Evolutionary conservation across 2,888 invertebrate species (phyloP).

Genomic region (Drosophila atroscutellata): DNA sequence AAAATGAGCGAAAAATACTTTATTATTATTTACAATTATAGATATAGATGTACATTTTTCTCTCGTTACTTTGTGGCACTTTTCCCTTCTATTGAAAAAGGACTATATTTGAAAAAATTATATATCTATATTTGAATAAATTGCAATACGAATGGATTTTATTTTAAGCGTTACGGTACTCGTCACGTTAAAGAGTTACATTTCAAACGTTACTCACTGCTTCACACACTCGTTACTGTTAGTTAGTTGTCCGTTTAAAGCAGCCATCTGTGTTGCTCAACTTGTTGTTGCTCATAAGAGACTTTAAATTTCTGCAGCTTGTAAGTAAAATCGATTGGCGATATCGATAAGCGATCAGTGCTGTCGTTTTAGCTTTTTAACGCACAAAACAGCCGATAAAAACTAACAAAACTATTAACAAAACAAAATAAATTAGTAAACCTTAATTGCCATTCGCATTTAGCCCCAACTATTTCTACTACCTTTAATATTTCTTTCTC

Average conservation of each 20-base stretch:
- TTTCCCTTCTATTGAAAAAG: background rate
- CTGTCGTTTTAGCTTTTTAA: background rate
- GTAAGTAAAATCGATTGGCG: background rate
- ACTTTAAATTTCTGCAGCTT: background rate
- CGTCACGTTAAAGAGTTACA: background rate
- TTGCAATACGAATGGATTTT: background rate
- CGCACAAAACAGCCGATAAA: background rate
- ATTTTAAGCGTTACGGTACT: background rate
- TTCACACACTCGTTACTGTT: background rate
- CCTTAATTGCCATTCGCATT: background rate
- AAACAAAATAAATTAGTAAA: background rate
- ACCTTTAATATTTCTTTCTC: background rate
- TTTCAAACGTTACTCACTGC: background rate
- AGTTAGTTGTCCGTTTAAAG: background rate
- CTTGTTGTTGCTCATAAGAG: background rate
- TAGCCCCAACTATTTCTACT: background rate
- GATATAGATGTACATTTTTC: background rate
- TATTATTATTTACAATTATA: background rate
- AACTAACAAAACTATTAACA: background rate
- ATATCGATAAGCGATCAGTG: background rate
- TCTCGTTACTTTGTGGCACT: background rate
- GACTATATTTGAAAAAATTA: no score
- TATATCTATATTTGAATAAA: background rate
- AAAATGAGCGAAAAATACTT: background rate
- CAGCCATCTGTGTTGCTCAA: background rate